Evolutionary conservation across 2,888 invertebrate genomes (phyloP).

Genomic region (Hesperia comma): DNA sequence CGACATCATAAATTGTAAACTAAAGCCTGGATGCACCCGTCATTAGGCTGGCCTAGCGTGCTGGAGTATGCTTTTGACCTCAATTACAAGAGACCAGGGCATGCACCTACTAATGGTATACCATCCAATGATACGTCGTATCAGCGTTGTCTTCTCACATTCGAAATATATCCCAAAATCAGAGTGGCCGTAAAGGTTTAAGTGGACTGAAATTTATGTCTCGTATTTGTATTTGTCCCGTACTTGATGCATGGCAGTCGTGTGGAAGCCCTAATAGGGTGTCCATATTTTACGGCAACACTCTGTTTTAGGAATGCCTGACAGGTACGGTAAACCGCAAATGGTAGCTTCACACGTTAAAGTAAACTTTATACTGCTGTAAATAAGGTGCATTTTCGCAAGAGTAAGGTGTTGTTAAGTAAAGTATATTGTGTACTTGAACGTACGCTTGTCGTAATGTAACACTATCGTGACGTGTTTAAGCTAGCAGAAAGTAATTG

Average conservation of each 20-base stretch:
- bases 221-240: conserved; percentile 54
- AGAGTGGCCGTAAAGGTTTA: conserved; percentile 48
- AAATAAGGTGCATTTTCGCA: conserved; percentile 20
- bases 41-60: too few relatives aligned
- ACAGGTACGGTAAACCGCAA: conserved; percentile 43
- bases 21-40: too few relatives aligned
- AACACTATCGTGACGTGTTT: conserved; percentile 35
- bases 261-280: conserved; percentile 49
- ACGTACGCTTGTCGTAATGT: conserved; percentile 34
- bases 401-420: conserved; percentile 12
- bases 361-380: not conserved
- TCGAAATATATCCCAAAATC: conserved; percentile 42
- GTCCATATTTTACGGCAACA: conserved; percentile 45
- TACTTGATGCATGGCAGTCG: conserved; percentile 48
- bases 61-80: too few relatives aligned
- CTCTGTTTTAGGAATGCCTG: conserved; percentile 44
- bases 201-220: conserved; percentile 52
- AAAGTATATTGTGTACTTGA: conserved; percentile 34
- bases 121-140: too few relatives aligned
- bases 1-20: too few relatives aligned
- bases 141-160: not conserved
- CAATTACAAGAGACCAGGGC: too few relatives aligned
- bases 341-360: conserved; percentile 1
- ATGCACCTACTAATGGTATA: too few relatives aligned
- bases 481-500: conserved; percentile 33